phyloP scores from a whole-genome alignment of 1,140 invertebrate genomes.

The Drosophila pandora region DNA sequence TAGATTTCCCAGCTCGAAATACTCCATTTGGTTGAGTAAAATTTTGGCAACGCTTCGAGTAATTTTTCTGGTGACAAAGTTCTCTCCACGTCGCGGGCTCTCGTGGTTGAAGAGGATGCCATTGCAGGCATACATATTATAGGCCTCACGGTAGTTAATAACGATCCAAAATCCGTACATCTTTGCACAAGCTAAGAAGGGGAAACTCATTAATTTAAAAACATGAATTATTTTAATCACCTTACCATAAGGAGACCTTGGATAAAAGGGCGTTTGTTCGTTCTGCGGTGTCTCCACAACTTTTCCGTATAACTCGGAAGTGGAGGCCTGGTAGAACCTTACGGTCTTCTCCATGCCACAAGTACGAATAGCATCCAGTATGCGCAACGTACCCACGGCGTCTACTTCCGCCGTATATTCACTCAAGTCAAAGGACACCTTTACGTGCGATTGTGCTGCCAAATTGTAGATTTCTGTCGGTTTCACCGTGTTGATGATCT shows the following conservation, averaged over 20 bases:
- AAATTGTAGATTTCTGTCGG: constrained; percentile 99
- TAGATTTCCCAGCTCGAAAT: constrained; percentile 96
- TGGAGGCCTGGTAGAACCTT: constrained; percentile 99
- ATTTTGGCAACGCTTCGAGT: constrained; percentile 99
- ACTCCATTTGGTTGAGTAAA: constrained; percentile 92
- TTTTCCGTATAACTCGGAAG: constrained; percentile 99
- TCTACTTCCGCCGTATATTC: constrained; percentile 99
- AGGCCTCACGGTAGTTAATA: constrained; percentile 98
- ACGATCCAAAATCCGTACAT: constrained; percentile 99
- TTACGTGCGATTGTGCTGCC: constrained; percentile 99
- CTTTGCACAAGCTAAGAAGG: constrained; percentile 95
- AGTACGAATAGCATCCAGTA: constrained; percentile 97
- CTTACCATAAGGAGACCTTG: constrained; percentile 99
- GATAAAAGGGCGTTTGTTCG: constrained; percentile 99
- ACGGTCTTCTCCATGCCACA: constrained; percentile 94
- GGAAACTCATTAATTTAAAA: not conserved
- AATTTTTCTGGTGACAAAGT: constrained; percentile 99
- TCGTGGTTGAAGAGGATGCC: constrained; percentile 99
- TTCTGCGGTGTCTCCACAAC: constrained; percentile 98
- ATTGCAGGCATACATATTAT: constrained; percentile 99
- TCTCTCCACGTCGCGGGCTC: constrained; percentile 98
- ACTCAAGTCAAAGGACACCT: constrained; percentile 98
- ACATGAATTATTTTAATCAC: not conserved
- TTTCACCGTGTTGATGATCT: constrained; percentile 94
- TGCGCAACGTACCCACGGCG: constrained; percentile 96